phyloP scores from a whole-genome alignment of 1,140 invertebrate genomes.

The Drosophila aff. region DNA sequence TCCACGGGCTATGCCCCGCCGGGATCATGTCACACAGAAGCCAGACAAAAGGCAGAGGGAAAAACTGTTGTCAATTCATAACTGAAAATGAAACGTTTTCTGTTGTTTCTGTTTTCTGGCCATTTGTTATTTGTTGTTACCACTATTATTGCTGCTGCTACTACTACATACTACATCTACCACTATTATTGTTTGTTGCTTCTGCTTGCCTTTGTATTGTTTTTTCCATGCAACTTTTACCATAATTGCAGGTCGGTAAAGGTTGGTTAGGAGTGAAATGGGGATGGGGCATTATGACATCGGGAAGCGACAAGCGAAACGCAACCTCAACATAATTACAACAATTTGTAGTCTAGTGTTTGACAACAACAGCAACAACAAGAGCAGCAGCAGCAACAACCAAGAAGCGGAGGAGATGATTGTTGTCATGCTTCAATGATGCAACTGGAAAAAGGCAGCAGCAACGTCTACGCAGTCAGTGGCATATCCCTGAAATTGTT shows the following conservation, averaged over 20 bases:
- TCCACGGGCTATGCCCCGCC: neutral
- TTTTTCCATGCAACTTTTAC: conserved; percentile 80
- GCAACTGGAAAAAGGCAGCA: conserved; percentile 63
- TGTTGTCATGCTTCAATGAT: conserved; percentile 83
- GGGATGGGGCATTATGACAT: conserved; percentile 72
- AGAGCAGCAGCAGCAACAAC: conserved; percentile 38
- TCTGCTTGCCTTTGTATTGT: conserved; percentile 24
- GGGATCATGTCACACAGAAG: conserved; percentile 8
- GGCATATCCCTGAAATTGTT: neutral
- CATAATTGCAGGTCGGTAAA: conserved; percentile 71
- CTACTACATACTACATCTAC: conserved; percentile 9
- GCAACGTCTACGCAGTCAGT: conserved; percentile 1
- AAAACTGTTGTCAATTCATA: conserved; percentile 70
- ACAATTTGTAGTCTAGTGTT: conserved; percentile 83
- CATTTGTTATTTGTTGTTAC: conserved; percentile 44
- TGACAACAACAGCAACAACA: conserved; percentile 66
- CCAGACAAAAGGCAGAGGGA: conserved; percentile 26
- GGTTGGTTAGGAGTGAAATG: conserved; percentile 28
- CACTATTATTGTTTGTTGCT: conserved; percentile 50
- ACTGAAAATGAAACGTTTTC: conserved; percentile 79
- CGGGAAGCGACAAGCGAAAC: conserved; percentile 81
- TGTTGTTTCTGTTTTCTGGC: conserved; percentile 20
- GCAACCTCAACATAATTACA: conserved; percentile 80
- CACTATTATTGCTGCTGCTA: conserved; percentile 48
- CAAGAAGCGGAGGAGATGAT: conserved; percentile 50